A percentile compares a stretch with the other conserved stretches of the same genome.
Evolutionary conservation across 2,113 vertebrate genomes (phyloP).

Genomic region (Carassius carassius): DNA sequence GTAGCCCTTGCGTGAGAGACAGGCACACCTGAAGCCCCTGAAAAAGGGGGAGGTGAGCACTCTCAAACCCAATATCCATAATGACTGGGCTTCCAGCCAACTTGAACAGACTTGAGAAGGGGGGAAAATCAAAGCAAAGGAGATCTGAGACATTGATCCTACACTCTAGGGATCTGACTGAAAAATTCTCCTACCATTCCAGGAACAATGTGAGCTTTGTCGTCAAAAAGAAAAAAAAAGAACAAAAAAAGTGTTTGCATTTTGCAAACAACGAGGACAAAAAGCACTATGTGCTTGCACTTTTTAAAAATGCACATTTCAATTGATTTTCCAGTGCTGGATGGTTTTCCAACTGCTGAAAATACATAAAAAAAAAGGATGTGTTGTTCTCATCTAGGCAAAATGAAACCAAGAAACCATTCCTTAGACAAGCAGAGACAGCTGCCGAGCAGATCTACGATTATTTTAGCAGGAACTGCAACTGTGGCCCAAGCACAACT

Average conservation of each 20-base stretch:
- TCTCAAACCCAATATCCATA: constrained; percentile 48
- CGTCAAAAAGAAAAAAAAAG: background rate
- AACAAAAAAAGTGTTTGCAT: background rate
- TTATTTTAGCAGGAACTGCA: constrained; percentile 43
- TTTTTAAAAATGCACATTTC: constrained; percentile 47
- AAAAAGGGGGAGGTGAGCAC: constrained; percentile 49
- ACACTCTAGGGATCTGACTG: constrained; percentile 42
- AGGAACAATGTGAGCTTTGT: constrained; percentile 27
- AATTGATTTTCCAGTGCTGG: constrained; percentile 18
- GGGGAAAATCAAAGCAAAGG: constrained; percentile 57
- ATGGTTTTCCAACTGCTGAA: constrained; percentile 10
- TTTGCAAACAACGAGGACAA: constrained; percentile 19
- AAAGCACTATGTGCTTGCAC: constrained; percentile 43
- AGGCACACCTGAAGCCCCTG: constrained; percentile 66
- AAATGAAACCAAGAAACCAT: constrained; percentile 62
- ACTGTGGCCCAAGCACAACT: constrained; percentile 43
- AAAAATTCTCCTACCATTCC: constrained; percentile 22
- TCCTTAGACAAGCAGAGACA: constrained; percentile 49
- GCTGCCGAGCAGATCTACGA: constrained; percentile 62
- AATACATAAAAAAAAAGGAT: constrained; percentile 2
- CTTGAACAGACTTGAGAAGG: constrained; percentile 51
- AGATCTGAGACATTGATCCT: constrained; percentile 60
- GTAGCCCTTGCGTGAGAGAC: constrained; percentile 69
- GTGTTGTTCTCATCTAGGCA: constrained; percentile 56
- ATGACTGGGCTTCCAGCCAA: constrained; percentile 62